Evolutionary conservation across 2,113 vertebrate genomes (phyloP).

Genomic region (Phocoena sinus): DNA sequence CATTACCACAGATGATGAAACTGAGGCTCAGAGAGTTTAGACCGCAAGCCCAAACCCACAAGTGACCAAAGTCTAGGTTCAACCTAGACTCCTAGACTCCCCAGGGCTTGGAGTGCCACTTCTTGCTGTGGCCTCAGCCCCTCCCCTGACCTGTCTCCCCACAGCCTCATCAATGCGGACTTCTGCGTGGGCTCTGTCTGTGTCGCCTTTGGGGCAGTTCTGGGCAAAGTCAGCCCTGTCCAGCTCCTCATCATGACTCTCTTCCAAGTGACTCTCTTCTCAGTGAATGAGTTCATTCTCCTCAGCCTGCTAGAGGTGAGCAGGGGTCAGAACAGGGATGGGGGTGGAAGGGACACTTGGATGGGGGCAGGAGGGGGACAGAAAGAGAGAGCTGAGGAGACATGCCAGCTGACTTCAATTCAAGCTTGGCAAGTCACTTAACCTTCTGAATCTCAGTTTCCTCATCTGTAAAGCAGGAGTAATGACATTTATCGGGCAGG

Average conservation of each 20-base stretch:
- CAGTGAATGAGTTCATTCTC: constrained; percentile 94
- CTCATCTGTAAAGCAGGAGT: neutral
- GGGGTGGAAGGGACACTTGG: neutral
- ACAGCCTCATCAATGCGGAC: constrained; percentile 95
- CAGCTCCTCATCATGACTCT: constrained; percentile 94
- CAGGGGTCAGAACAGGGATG: neutral
- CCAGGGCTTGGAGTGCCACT: neutral
- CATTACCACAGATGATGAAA: neutral
- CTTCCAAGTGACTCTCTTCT: constrained; percentile 91
- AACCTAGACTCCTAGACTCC: neutral
- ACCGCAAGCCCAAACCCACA: neutral
- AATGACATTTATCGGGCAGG: neutral
- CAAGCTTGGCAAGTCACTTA: neutral
- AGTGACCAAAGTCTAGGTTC: neutral
- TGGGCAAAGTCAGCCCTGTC: constrained; percentile 95
- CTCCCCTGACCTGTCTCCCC: neutral
- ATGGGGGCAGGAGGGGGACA: neutral
- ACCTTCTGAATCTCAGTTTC: neutral
- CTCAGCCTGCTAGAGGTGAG: constrained; percentile 91
- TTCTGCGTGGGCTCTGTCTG: constrained; percentile 94
- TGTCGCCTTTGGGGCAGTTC: constrained; percentile 93
- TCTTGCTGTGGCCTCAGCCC: neutral
- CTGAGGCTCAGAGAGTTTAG: neutral
- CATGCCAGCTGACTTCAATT: neutral
- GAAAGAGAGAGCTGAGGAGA: neutral